Evolutionary conservation across 2,113 vertebrate species (phyloP).

Genomic region (Arvicanthis niloticus): DNA sequence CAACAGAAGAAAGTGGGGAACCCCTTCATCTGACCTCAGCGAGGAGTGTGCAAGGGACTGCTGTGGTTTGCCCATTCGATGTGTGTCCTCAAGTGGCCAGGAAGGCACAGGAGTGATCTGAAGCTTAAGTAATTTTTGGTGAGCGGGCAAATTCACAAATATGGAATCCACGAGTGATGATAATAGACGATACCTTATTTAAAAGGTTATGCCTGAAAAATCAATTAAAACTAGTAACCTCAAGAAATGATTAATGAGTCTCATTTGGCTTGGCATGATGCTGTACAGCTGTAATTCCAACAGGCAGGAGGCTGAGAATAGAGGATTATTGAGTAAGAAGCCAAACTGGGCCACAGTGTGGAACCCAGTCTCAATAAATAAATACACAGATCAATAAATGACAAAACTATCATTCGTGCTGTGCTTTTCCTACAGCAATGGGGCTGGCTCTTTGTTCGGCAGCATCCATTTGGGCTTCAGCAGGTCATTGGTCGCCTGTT

Average conservation of each 20-base stretch:
- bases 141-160: neutral
- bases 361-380: neutral
- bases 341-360: neutral
- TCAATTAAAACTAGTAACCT: neutral
- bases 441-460: neutral
- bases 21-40: neutral
- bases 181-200: neutral
- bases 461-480: constrained; percentile 59
- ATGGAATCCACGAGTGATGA: neutral
- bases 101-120: neutral
- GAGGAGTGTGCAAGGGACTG: too few relatives aligned
- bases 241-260: neutral
- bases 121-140: neutral
- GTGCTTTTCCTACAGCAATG: neutral
- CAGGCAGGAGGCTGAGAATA: neutral
- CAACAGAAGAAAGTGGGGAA: neutral
- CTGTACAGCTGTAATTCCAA: neutral
- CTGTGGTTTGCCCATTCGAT: neutral
- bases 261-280: neutral
- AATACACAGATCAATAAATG: neutral
- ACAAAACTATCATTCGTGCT: neutral
- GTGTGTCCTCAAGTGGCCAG: neutral
- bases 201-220: neutral
- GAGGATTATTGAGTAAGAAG: neutral
- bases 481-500: constrained; percentile 78